Conservation (phyloP, 1,140 invertebrate genomes). For the Brachionus paranguensis region DNA sequence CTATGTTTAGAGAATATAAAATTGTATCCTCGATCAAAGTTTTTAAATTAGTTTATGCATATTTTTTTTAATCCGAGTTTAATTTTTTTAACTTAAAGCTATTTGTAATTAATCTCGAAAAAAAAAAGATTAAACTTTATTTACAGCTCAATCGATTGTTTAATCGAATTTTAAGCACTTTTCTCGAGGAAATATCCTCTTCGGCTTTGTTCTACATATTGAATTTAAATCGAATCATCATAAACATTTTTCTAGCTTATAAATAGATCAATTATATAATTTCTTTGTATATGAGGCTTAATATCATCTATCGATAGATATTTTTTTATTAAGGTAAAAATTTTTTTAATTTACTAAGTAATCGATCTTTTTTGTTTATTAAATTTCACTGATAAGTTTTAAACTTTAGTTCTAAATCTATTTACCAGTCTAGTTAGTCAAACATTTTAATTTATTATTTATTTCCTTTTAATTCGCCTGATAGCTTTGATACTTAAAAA, state of each 20-base stretch:
- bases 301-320: neutral
- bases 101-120: neutral
- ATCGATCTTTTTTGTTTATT: neutral
- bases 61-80: neutral
- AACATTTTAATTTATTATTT: neutral
- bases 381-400: neutral
- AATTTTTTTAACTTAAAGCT: neutral
- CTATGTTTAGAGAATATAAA: neutral
- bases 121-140: neutral
- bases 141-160: constrained; percentile 24
- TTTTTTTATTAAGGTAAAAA: neutral
- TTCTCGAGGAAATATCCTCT: neutral
- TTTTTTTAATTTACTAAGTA: neutral
- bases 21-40: neutral
- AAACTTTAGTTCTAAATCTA: neutral
- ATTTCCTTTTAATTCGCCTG: too few relatives aligned
- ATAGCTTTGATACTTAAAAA: too few relatives aligned
- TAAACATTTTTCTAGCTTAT: neutral
- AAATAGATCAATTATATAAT: neutral
- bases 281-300: neutral
- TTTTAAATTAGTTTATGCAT: neutral
- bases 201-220: neutral
- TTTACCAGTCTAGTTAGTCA: neutral
- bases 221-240: neutral
- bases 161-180: neutral